Base-by-base conservation (phyloP, 1,140 invertebrate species). In the Halesus radiatus region DNA sequence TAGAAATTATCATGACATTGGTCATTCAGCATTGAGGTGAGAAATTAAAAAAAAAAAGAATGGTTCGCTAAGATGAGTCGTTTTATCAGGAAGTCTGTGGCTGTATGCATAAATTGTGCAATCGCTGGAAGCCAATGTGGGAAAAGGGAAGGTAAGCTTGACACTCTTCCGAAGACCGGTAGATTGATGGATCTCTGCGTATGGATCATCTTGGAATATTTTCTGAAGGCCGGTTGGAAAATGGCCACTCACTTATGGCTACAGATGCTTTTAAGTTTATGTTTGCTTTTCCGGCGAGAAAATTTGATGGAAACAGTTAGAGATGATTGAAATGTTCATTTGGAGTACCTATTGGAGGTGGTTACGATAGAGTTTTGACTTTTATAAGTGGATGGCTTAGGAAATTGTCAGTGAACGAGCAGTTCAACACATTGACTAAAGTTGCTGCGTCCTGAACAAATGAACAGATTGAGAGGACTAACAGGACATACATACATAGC, bases 191-290 rank as follows among this genome's bases (percentile, higher is more conserved):
- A 64, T n/a, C 23, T 22, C 22, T 64, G 0, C 60, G 16, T 29
- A 22, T 64, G 60, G 60, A 64, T 13, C 60, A 64, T 64, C 26
- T 64, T 3, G 60, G 60, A 13, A 8, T 22, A 26, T 64, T 64
- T 64, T 7, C 60, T 1, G 26, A 64, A 13, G 26, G 60, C 16
- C 23, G 26, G 29, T 6, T 64, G 3, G 26, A 15, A 1, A 29
- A 64, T 29, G 8, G 16, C 26, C 26, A 64, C 10, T 26, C 26
- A 32, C 22, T 64, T 3, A 22, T 64, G 1, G 16, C 16, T 4
- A 29, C 16, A 3, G 60, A 64, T 29, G 20, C 60, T 26, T 64
- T 22, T 2, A 64, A 64, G 22, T 64, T 64, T 58, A 16, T 58
- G 10, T 58, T 58, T 58, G 56, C n/a, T 3, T 20, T 15, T 3